These are phyloP conservation scores for Drosophila multiciliata DNA, from an alignment of 2,888 invertebrate species.

Conservation along the genomic window DNA sequence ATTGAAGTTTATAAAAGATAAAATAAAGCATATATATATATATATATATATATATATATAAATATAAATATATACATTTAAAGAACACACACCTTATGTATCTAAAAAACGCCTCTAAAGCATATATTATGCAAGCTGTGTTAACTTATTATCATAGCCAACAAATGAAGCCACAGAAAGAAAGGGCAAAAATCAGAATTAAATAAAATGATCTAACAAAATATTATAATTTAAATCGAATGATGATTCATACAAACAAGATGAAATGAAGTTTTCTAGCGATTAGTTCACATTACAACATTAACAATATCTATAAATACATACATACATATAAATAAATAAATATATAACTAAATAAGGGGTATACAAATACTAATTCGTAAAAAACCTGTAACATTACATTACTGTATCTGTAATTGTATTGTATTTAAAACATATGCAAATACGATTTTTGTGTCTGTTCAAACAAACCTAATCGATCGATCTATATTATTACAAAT, in stretches of 20 bases:
- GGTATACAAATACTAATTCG: constrained; percentile 41
- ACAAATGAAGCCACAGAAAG: constrained; percentile 16
- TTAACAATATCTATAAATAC: constrained; percentile 36
- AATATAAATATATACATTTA: constrained; percentile 44
- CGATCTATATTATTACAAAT: constrained; percentile 36
- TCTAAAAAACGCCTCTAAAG: constrained; percentile 46
- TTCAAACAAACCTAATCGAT: constrained; percentile 38
- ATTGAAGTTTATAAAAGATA: constrained; percentile 46
- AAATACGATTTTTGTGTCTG: constrained; percentile 41
- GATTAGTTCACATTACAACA: constrained; percentile 50
- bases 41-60: constrained; percentile 39
- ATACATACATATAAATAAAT: constrained; percentile 44
- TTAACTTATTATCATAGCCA: constrained; percentile 45
- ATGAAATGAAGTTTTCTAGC: constrained; percentile 47
- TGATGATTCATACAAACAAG: constrained; percentile 3
- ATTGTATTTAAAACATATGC: constrained; percentile 56
- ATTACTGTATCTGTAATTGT: constrained; percentile 47
- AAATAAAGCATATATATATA: constrained; percentile 37
- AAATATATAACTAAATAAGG: constrained; percentile 55
- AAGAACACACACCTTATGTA: constrained; percentile 41
- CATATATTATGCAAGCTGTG: constrained; percentile 63
- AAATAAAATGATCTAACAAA: constrained; percentile 17
- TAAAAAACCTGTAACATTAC: constrained; percentile 44
- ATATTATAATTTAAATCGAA: constrained; percentile 30
- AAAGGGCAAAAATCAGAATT: constrained; percentile 8